phyloP scores from a whole-genome alignment of 2,797 vertebrate species.

The Antrozous pallidus region DNA sequence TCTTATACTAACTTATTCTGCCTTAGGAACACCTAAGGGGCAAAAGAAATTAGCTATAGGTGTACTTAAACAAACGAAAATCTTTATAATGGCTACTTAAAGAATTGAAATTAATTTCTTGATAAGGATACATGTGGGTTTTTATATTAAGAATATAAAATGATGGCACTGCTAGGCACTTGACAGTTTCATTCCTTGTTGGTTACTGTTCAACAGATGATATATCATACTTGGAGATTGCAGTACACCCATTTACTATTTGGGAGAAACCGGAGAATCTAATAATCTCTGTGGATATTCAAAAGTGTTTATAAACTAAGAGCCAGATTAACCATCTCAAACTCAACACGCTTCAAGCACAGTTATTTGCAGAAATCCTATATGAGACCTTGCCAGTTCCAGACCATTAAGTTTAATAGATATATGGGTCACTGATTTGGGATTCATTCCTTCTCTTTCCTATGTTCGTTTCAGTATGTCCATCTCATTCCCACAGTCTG shows the following conservation, averaged over 20 bases:
- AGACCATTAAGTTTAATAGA: background rate
- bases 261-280: background rate
- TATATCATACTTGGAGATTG: background rate
- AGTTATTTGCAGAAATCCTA: background rate
- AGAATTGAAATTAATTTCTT: slow-evolving; percentile 50
- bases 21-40: background rate
- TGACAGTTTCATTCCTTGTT: slow-evolving; percentile 16
- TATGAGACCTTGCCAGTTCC: background rate
- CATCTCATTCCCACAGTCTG: background rate
- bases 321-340: background rate
- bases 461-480: background rate
- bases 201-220: background rate
- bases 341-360: background rate
- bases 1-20: slow-evolving; percentile 34
- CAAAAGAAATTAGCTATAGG: background rate
- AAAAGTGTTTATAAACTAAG: background rate
- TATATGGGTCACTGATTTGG: background rate
- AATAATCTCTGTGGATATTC: background rate
- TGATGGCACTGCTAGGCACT: background rate
- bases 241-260: background rate
- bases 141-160: slow-evolving; percentile 10
- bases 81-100: slow-evolving; percentile 19
- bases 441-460: background rate
- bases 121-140: background rate
- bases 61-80: slow-evolving; percentile 33